These are phyloP conservation scores for Abscondita cerata DNA, from an alignment of 2,888 invertebrate species.

Conservation along the genomic window DNA sequence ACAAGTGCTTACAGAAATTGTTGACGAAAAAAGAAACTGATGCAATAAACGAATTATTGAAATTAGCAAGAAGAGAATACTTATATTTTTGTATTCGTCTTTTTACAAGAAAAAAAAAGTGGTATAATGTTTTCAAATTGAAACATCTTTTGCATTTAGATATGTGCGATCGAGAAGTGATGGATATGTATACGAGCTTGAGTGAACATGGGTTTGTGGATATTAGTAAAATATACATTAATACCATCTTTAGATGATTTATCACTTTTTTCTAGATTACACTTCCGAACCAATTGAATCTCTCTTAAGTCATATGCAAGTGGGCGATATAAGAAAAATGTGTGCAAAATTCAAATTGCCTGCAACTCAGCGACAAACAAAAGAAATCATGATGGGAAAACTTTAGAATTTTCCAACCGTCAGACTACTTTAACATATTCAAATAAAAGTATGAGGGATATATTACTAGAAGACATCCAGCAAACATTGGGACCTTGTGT, in stretches of 20 bases:
- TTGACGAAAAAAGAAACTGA: slow-evolving; percentile 22
- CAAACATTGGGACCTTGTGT: slow-evolving; percentile 47
- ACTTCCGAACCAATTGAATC: slow-evolving; percentile 32
- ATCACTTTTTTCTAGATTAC: slow-evolving; percentile 34
- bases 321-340: slow-evolving; percentile 36
- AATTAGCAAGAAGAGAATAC: slow-evolving; percentile 15
- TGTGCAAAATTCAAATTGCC: slow-evolving; percentile 33
- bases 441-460: slow-evolving; percentile 42
- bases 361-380: slow-evolving; percentile 20
- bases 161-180: slow-evolving; percentile 40
- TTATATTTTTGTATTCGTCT: slow-evolving; percentile 26
- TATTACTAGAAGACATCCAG: slow-evolving; percentile 43
- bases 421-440: slow-evolving; percentile 47
- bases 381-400: slow-evolving; percentile 33
- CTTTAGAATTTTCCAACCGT: slow-evolving; percentile 41
- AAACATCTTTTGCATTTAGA: slow-evolving; percentile 25
- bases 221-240: slow-evolving; percentile 35
- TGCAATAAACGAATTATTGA: slow-evolving; percentile 22
- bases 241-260: neutral
- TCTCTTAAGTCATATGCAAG: slow-evolving; percentile 33
- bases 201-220: slow-evolving; percentile 41
- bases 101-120: slow-evolving; percentile 36
- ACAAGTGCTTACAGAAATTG: slow-evolving; percentile 22
- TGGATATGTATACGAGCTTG: slow-evolving; percentile 39
- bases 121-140: slow-evolving; percentile 40